Base-by-base conservation (phyloP, 2,888 invertebrate species). In the Cabera pusaria region DNA sequence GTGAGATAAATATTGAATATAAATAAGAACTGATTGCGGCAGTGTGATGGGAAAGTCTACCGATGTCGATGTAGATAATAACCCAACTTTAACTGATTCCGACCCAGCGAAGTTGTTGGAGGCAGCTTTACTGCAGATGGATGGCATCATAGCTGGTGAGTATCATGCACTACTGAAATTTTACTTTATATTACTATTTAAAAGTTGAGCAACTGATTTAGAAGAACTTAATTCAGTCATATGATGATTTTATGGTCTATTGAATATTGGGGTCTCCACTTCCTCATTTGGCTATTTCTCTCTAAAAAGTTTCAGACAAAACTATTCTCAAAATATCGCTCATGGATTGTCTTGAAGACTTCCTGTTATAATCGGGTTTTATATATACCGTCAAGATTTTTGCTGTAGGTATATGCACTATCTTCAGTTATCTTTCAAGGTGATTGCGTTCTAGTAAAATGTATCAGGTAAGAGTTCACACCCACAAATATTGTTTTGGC, bases 121-220 rank as follows among this genome's bases (percentile, higher is more conserved):
- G 72, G 95, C 96, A 51, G 96, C 96, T 21, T 88, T 97, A 39
- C 91, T 95, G 69, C 96, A 96, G 83, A 95, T 97, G 94, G 97
- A 97, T 81, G 96, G 95, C 34, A 95, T 96, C 64, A 94, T 96
- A 80, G 94, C 95, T 72, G 94, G 94, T 94, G 77, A 84, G 84
- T 56, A 20, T 33, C 5, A 1, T 12, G 9, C 14, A 19, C 6
- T 16, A 20, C 11, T 4, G 4, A n/a, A 3, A 33, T 11, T 8
- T 7, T 5, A n/a, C n/a, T n/a, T n/a, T n/a, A n/a, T n/a, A n/a
- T n/a, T n/a, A n/a, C n/a, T n/a, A n/a, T n/a, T n/a, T n/a, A n/a
- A n/a, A n/a, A n/a, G n/a, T n/a, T n/a, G n/a, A n/a, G n/a, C n/a
- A n/a, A n/a, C n/a, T n/a, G n/a, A n/a, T n/a, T n/a, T n/a, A n/a